phyloP scores from a whole-genome alignment of 1,140 invertebrate genomes.

The Drosophila ogumai region DNA sequence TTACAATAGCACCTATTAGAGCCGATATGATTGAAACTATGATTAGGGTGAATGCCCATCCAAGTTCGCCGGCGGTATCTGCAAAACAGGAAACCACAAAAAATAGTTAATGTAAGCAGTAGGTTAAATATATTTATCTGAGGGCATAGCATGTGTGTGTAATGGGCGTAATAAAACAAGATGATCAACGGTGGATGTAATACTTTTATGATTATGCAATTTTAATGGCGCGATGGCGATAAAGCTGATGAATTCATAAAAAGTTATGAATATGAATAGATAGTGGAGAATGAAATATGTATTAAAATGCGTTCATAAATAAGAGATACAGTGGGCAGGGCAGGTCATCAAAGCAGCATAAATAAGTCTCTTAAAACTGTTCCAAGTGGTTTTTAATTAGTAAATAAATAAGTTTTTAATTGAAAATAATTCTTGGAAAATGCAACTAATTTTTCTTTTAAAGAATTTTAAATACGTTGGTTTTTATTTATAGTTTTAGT shows the following conservation, averaged over 20 bases:
- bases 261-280: constrained; percentile 70
- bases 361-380: background rate
- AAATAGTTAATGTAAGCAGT: constrained; percentile 22
- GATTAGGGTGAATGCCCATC: constrained; percentile 86
- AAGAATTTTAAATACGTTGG: background rate
- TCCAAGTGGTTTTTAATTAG: background rate
- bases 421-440: background rate
- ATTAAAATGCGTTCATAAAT: constrained; percentile 7
- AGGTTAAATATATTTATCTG: constrained; percentile 21
- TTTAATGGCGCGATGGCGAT: constrained; percentile 71
- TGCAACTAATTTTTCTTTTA: no score
- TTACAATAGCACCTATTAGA: constrained; percentile 86
- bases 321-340: constrained; percentile 1
- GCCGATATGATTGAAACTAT: constrained; percentile 86
- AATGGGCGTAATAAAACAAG: constrained; percentile 47
- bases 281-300: constrained; percentile 15
- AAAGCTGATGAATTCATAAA: constrained; percentile 73
- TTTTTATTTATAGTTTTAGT: background rate
- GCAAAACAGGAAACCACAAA: constrained; percentile 64
- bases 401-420: background rate
- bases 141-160: constrained; percentile 45
- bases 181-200: constrained; percentile 36
- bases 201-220: constrained; percentile 72
- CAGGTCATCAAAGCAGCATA: background rate
- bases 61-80: constrained; percentile 85